These are phyloP conservation scores for Rhea pennata DNA, from an alignment of 2,113 vertebrate genomes.

Conservation along the genomic window DNA sequence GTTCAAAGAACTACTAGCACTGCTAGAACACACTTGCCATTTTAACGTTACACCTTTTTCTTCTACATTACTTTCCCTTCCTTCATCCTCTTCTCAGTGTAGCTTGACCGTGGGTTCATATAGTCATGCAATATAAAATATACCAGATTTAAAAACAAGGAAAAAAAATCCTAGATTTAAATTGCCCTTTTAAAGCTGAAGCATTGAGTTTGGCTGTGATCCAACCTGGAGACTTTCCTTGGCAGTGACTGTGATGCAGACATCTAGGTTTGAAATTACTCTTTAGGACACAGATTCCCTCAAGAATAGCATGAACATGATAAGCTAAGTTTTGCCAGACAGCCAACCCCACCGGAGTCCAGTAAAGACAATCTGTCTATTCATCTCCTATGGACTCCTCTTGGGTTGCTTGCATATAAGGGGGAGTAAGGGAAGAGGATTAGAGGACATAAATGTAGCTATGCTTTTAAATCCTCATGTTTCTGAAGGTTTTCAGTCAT, in stretches of 20 bases:
- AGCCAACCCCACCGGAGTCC: neutral
- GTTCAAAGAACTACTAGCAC: neutral
- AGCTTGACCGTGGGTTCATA: neutral
- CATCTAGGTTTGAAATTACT: conserved; percentile 36
- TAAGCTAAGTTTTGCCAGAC: conserved; percentile 9
- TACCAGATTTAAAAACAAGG: neutral
- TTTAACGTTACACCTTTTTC: neutral
- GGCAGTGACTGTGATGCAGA: neutral
- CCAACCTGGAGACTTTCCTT: conserved; percentile 31
- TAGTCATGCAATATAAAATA: neutral
- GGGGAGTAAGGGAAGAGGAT: neutral
- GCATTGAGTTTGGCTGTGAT: neutral
- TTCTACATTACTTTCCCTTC: neutral
- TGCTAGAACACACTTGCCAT: neutral
- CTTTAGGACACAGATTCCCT: neutral
- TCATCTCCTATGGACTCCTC: neutral
- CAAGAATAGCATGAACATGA: conserved; percentile 32
- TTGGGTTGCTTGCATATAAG: neutral
- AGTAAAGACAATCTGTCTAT: neutral
- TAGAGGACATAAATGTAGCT: neutral
- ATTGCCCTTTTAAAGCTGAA: conserved; percentile 17
- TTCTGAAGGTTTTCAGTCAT: neutral
- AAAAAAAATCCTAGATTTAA: neutral
- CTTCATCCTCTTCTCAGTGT: neutral
- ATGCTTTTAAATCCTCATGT: neutral